These are phyloP conservation scores for Steinernema scapterisci DNA, from an alignment of 2,888 invertebrate species.

Conservation along the genomic window DNA sequence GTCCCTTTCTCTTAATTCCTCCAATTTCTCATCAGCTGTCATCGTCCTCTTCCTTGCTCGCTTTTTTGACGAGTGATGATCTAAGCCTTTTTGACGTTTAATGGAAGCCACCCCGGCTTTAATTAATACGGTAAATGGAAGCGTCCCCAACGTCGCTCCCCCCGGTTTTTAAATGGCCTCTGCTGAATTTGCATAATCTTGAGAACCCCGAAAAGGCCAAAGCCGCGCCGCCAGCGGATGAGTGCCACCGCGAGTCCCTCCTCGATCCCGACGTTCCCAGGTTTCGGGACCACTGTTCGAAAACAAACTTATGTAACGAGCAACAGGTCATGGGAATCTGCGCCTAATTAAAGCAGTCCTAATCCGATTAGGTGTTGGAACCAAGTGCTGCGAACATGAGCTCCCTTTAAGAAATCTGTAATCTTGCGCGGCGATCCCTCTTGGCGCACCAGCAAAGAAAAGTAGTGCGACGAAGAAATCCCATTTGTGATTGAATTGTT, in stretches of 20 bases:
- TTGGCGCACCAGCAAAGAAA: neutral
- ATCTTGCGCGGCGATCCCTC: neutral
- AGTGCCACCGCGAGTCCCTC: neutral
- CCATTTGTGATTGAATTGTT: constrained; percentile 29
- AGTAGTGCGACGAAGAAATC: neutral
- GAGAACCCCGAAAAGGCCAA: neutral
- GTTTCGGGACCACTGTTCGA: constrained; percentile 16
- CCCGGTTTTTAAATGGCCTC: constrained; percentile 3
- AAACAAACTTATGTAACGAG: constrained; percentile 18
- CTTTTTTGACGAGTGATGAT: neutral
- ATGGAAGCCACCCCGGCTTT: neutral
- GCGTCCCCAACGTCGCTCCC: neutral
- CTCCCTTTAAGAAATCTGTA: neutral
- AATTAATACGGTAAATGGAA: constrained; percentile 16
- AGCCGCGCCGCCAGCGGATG: constrained; percentile 9
- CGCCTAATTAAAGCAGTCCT: neutral
- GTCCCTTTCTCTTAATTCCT: neutral
- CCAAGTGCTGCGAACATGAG: neutral
- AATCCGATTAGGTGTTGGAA: constrained; percentile 4
- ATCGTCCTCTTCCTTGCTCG: neutral
- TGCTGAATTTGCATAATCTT: constrained; percentile 23
- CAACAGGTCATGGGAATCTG: constrained; percentile 8
- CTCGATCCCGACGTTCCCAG: neutral
- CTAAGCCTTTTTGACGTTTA: constrained; percentile 5
- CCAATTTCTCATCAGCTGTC: neutral